Evolutionary conservation across 2,113 vertebrate genomes (phyloP).

Genomic region (Nyctibius bracteatus): DNA sequence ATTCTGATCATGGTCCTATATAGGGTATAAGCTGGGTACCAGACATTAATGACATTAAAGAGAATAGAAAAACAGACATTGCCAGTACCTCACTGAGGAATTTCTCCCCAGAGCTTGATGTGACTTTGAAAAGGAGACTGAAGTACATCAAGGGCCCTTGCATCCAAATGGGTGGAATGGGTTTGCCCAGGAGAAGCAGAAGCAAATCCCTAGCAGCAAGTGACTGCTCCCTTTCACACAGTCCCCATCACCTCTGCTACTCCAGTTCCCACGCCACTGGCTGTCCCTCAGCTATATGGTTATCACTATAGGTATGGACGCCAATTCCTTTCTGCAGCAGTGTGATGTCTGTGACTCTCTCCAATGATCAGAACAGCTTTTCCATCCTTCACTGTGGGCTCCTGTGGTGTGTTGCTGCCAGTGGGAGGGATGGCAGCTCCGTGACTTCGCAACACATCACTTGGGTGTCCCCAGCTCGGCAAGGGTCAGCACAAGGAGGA

Average conservation of each 20-base stretch:
- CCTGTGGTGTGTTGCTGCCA: not conserved
- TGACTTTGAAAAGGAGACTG: not conserved
- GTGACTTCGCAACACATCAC: rapidly evolving
- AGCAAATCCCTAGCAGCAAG: not conserved
- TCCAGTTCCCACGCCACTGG: not conserved
- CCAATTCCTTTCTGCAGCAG: not conserved
- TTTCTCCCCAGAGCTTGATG: not conserved
- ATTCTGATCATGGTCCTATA: not conserved
- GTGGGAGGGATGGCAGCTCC: not conserved
- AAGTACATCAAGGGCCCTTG: not conserved
- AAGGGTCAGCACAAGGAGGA: not conserved
- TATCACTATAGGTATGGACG: rapidly evolving
- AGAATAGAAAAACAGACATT: not conserved
- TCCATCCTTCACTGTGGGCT: not conserved
- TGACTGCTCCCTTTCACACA: not conserved
- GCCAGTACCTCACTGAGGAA: not conserved
- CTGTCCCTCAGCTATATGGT: not conserved
- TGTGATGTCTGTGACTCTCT: not conserved
- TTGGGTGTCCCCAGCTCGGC: not conserved
- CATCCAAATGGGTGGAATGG: not conserved
- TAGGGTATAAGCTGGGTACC: not conserved
- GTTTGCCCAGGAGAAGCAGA: not conserved
- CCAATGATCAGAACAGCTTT: not conserved
- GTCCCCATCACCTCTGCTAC: not conserved
- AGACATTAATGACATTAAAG: not conserved